Evolutionary conservation across 1,140 invertebrate species (phyloP), one percentile per base, ranked within the genome.

Genomic region (Bicyclus anynana): DNA sequence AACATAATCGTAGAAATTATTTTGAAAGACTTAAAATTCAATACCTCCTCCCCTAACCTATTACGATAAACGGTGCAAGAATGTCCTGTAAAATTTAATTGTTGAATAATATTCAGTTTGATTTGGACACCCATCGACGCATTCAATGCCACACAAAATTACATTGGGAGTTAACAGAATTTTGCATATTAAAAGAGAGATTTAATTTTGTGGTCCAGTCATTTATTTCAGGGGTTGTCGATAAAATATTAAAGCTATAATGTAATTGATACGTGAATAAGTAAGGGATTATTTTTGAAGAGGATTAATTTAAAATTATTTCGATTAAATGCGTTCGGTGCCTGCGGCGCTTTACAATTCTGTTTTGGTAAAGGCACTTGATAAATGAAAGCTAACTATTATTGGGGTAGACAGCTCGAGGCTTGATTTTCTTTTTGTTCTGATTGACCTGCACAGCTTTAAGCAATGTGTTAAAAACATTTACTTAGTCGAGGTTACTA

Each of bases 121-220:
- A 59, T 59, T 59, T 33, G 29, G 38, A 38, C 51, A 46, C 47
- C 37, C 55, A 33, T 47, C 29, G 33, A 35, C 27, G 48, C 38
- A 35, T 60, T 49, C 47, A 60, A 60, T 18, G 35, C 46, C 35
- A 42, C 60, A 62, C 51, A 59, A 51, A 50, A 63, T 63, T 63
- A 54, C 48, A 63, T 58, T 49, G 50, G 50, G 18, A 53, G 42
- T 53, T 44, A 29, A 54, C 58, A 35, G 21, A 33, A 57, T 59
- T 58, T 52, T 59, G 51, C 51, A 59, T 59, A 62, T 57, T 52
- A 62, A 62, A 63, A 63, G 37, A 48, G 57, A 53, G 50, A 63
- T 63, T 58, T 53, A 59, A 63, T 59, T 59, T 52, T 54, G 46
- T 54, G 46, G 51, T 38, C n/a, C 50, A 50, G 35, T 58, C 35